Conservation (phyloP, 2,888 invertebrate genomes). For the Lottia scabra region DNA sequence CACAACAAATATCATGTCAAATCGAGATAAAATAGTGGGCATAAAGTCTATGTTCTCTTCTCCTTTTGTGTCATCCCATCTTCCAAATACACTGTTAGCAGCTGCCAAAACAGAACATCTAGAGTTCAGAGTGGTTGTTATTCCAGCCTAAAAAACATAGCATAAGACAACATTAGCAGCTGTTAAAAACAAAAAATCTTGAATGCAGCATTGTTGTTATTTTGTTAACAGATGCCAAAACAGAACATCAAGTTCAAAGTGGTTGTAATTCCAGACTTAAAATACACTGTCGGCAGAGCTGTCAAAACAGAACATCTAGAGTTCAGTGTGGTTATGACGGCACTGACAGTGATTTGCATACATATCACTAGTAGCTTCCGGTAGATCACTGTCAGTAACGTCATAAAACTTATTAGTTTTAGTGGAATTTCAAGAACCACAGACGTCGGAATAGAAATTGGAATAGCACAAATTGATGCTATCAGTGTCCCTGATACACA, state of each 20-base stretch:
- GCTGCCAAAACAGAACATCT: slow-evolving; percentile 99
- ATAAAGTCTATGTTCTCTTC: slow-evolving; percentile 99
- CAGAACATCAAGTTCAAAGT: slow-evolving; percentile 84
- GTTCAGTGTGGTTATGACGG: slow-evolving; percentile 98
- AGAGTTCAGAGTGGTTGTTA: slow-evolving; percentile 97
- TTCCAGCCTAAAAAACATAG: slow-evolving; percentile 82
- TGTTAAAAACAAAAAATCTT: too few relatives aligned
- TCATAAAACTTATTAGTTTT: too few relatives aligned
- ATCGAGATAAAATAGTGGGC: slow-evolving; percentile 99
- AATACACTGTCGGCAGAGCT: slow-evolving; percentile 98
- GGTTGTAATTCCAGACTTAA: slow-evolving; percentile 98
- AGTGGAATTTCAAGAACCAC: too few relatives aligned
- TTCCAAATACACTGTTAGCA: slow-evolving; percentile 97
- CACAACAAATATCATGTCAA: slow-evolving; percentile 99
- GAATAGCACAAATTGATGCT: too few relatives aligned
- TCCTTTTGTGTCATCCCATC: slow-evolving; percentile 98
- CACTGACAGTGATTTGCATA: too few relatives aligned
- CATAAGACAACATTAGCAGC: too few relatives aligned
- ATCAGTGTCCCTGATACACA: too few relatives aligned
- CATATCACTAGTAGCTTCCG: too few relatives aligned
- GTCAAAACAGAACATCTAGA: slow-evolving; percentile 99
- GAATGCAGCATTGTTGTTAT: slow-evolving; percentile 74
- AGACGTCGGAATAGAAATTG: too few relatives aligned
- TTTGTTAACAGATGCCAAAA: slow-evolving; percentile 98
- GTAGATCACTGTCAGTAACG: too few relatives aligned